phyloP scores from a whole-genome alignment of 1,140 invertebrate species.

The Cotesia typhae region DNA sequence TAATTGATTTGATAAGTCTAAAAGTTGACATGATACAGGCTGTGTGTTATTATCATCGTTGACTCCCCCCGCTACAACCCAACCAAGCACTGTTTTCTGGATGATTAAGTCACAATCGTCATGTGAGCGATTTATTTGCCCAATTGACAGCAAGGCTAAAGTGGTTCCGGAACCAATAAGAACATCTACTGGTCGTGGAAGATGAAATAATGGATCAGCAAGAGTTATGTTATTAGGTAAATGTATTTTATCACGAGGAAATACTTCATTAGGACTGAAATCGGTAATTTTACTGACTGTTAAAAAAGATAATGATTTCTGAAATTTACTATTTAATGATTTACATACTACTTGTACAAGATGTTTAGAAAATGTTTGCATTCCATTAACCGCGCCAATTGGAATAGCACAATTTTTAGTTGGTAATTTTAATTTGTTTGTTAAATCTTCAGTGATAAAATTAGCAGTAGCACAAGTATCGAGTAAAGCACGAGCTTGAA shows the following conservation, averaged over 20 bases:
- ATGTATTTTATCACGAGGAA: conserved; percentile 29
- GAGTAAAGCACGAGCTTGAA: too few species aligned
- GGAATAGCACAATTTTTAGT: conserved; percentile 13
- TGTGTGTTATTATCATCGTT: background rate
- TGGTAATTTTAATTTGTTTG: conserved; percentile 29
- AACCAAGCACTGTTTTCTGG: conserved; percentile 35
- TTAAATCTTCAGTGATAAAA: conserved; percentile 38
- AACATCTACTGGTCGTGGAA: conserved; percentile 30
- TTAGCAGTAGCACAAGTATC: background rate
- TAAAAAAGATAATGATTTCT: conserved; percentile 34
- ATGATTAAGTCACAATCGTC: conserved; percentile 19
- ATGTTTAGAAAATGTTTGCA: conserved; percentile 8
- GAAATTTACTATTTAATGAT: conserved; percentile 31
- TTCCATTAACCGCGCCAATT: too few species aligned
- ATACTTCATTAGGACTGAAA: conserved; percentile 26
- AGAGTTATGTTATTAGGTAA: conserved; percentile 37
- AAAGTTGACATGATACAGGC: conserved; percentile 27
- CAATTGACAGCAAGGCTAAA: conserved; percentile 29
- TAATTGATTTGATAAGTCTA: conserved; percentile 28
- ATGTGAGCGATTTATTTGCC: conserved; percentile 32
- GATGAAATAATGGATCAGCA: conserved; percentile 36
- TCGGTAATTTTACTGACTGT: conserved; percentile 33
- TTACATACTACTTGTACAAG: conserved; percentile 23
- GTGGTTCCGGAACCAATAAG: conserved; percentile 33
- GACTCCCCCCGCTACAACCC: conserved; percentile 29